Base-by-base conservation (phyloP, 2,888 invertebrate species). In the Calameuta pallipes region DNA sequence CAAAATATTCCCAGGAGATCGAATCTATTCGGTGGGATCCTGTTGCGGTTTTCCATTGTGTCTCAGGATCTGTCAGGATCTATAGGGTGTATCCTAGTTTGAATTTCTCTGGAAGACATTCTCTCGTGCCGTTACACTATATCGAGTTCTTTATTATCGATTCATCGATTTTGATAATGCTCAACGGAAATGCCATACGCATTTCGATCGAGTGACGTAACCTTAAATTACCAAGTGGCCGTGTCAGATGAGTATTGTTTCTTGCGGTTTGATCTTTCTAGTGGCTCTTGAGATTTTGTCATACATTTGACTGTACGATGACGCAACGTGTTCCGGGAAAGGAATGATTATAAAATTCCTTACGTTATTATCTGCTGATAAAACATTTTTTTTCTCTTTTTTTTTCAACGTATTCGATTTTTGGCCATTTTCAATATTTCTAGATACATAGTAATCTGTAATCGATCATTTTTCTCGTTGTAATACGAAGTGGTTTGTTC, bases 21-120 rank as follows among this genome's bases (percentile, higher is more conserved):
- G 73, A 78, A 82, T 82, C 82, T 78, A 77, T 82, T 79, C 77
- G 73, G 79, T 80, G 82, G 82, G 80, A 81, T 82, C 81, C 82
- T 77, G 79, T 82, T 80, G 80, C 81, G 75, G 77, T 78, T 81
- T 78, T 78, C 81, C 78, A 82, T 82, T 82, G 82, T 82, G 79
- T 80, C 77, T 80, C 78, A 79, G 78, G 77, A 75, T 75, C 76
- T 30, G 78, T 73, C 69, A 74, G 74, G 75, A 69, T 70, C 35
- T n/a, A 75, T 37, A 71, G 41, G 56, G 74, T 73, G 70, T 76
- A 78, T 74, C 78, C 75, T 77, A 33, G 36, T 74, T n/a, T 56
- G 23, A 23, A 23, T 56, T 56, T 56, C 23, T 56, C 23, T 56
- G 9, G 9, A 56, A 56, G 56, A 23, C 56, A 56, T 56, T 56